phyloP scores from a whole-genome alignment of 2,797 vertebrate species.

The Gymnothorax reevesii region DNA sequence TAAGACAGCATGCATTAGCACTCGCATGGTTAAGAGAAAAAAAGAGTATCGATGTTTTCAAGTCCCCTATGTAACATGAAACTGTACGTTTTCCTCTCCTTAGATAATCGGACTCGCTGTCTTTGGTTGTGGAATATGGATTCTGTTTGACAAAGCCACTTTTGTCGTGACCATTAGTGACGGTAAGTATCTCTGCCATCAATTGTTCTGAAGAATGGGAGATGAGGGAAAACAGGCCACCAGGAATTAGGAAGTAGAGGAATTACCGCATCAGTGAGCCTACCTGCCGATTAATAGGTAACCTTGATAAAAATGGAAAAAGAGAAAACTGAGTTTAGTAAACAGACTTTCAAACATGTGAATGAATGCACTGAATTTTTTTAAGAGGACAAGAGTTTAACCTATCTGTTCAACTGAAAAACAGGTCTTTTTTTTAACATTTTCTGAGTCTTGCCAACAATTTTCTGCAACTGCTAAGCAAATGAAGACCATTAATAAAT shows the following conservation, averaged over 20 bases:
- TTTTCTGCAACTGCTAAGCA: no score
- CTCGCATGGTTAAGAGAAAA: not conserved
- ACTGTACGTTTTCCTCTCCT: not conserved
- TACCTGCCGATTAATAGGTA: no score
- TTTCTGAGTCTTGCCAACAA: no score
- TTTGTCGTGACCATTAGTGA: constrained; percentile 31
- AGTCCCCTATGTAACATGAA: not conserved
- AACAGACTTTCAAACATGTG: no score
- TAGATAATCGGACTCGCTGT: constrained; percentile 37
- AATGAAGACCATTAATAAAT: no score
- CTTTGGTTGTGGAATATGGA: constrained; percentile 40
- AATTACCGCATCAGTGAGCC: not conserved
- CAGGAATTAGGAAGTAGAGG: not conserved
- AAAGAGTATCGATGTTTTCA: not conserved
- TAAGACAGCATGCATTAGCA: no score
- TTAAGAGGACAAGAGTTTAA: no score
- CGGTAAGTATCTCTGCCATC: constrained; percentile 21
- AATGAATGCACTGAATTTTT: no score
- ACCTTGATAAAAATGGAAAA: no score
- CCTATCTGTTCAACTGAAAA: no score
- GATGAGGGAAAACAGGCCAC: not conserved
- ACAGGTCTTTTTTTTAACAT: no score
- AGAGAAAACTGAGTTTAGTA: no score
- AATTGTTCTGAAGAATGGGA: not conserved
- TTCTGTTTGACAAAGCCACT: constrained; percentile 38